Base-by-base conservation (phyloP, 2,888 invertebrate species). In the Euplagia quadripunctaria region DNA sequence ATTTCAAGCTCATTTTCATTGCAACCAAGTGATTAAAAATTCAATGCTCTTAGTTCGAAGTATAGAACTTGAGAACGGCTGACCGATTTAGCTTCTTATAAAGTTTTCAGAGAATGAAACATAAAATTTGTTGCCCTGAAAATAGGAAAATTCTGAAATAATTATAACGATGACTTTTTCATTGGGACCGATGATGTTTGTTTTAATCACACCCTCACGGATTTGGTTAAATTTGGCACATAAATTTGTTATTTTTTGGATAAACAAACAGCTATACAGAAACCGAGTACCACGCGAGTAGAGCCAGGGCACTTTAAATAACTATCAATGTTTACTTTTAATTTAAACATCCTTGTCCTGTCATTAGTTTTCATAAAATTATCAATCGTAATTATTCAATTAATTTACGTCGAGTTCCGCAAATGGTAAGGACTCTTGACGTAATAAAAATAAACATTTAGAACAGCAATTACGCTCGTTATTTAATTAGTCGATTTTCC, bases 371-470 rank as follows among this genome's bases (percentile, higher is more conserved):
- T 55, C n/a, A 52, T 52, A 46, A 71, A 46, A 74, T 68, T 52
- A 63, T 64, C 41, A 66, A 49, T 17, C 58, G 61, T 63, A 17
- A 66, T 58, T 55, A 64, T 46, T 8, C 61, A 46, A 71, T 63
- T n/a, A 68, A 43, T 43, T 55, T 68, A 61, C 55, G 55, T 55
- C 42, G 2, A 68, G 43, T 42, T 68, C 42, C 43, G 68, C 43
- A 77, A 77, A 79, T 71, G 61, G 72, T 70, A 79, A 82, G 82
- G 76, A 79, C 75, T 72, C 52, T 55, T 41, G 6, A 20, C 31
- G 42, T 63, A 43, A 71, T 63, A 76, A 73, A 69, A 41, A 64
- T 64, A 64, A 64, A 65, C 43, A 70, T 74, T 63, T 72, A 72
- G 64, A 49, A 66, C 42, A 9, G 63, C 66, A 71, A 80, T 63